phyloP scores from a whole-genome alignment of 1,140 invertebrate genomes.

The Phymastichus coffea region DNA sequence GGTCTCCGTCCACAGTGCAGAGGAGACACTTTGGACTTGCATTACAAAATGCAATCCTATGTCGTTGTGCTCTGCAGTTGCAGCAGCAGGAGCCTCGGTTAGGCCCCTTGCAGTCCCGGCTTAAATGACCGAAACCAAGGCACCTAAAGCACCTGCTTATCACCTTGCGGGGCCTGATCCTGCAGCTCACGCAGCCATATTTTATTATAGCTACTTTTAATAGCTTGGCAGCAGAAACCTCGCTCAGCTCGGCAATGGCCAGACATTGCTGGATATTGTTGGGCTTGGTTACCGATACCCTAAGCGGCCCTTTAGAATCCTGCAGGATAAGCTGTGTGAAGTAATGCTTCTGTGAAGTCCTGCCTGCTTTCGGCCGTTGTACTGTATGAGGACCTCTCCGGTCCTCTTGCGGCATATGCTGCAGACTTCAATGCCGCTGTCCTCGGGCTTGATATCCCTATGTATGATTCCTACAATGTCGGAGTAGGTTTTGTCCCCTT shows the following conservation, averaged over 20 bases:
- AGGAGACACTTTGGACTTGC: not conserved
- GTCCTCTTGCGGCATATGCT: not conserved
- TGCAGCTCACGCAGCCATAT: conserved; percentile 16
- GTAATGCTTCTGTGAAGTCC: too few species aligned
- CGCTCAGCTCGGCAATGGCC: conserved; percentile 2
- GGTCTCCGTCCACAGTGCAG: not conserved
- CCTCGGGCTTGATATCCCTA: conserved; percentile 4
- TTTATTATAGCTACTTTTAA: not conserved
- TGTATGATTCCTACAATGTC: conserved; percentile 1
- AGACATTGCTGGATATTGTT: not conserved
- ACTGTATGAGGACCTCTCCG: conserved; percentile 12
- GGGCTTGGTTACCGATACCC: not conserved
- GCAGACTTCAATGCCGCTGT: not conserved
- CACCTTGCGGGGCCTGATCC: not conserved
- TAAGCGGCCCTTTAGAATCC: not conserved
- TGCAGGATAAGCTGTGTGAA: too few species aligned
- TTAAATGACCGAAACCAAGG: conserved; percentile 21
- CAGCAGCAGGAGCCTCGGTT: conserved; percentile 26
- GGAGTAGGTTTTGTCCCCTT: conserved; percentile 2
- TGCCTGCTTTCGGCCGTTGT: too few species aligned
- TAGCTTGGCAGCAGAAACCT: not conserved
- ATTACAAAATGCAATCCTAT: conserved; percentile 20
- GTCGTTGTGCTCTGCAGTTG: conserved; percentile 27
- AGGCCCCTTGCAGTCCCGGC: conserved; percentile 14
- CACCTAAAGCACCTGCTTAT: conserved; percentile 21